Evolutionary conservation across 2,888 invertebrate genomes (phyloP).

Genomic region (Strigamia crassipes): DNA sequence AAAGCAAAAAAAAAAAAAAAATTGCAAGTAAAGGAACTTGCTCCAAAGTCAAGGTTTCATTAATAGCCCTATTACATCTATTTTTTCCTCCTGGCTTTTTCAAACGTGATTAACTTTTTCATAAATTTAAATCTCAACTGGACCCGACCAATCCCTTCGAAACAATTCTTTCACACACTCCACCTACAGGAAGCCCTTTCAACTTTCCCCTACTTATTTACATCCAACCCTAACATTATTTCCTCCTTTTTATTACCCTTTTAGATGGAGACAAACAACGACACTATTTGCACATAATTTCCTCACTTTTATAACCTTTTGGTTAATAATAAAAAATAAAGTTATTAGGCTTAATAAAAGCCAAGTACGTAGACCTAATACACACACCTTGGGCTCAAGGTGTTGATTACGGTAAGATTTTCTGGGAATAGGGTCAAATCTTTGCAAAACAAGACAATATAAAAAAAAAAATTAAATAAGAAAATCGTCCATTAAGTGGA

Average conservation of each 20-base stretch:
- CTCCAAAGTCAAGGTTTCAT: background rate
- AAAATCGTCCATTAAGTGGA: too few relatives aligned
- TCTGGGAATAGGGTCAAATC: slow-evolving; percentile 17
- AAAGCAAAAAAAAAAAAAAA: background rate
- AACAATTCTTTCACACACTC: background rate
- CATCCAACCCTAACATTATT: background rate
- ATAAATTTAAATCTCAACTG: background rate
- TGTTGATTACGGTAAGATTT: slow-evolving; percentile 14
- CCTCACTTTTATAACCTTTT: background rate
- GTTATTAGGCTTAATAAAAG: background rate
- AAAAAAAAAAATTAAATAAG: background rate
- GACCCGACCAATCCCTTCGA: background rate
- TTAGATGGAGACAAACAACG: background rate
- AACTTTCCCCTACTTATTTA: background rate
- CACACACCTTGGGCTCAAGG: background rate
- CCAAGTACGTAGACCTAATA: background rate
- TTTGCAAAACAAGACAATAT: background rate
- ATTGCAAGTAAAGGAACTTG: background rate
- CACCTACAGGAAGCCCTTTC: slow-evolving; percentile 20
- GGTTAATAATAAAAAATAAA: background rate
- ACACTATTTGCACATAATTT: background rate
- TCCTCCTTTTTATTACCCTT: background rate
- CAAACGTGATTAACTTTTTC: background rate
- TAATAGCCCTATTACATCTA: too few relatives aligned
- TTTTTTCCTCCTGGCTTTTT: background rate